A percentile compares a stretch with the other conserved stretches of the same genome.
phyloP scores from a whole-genome alignment of 1,140 invertebrate genomes.

The Bombus sylvicola region DNA sequence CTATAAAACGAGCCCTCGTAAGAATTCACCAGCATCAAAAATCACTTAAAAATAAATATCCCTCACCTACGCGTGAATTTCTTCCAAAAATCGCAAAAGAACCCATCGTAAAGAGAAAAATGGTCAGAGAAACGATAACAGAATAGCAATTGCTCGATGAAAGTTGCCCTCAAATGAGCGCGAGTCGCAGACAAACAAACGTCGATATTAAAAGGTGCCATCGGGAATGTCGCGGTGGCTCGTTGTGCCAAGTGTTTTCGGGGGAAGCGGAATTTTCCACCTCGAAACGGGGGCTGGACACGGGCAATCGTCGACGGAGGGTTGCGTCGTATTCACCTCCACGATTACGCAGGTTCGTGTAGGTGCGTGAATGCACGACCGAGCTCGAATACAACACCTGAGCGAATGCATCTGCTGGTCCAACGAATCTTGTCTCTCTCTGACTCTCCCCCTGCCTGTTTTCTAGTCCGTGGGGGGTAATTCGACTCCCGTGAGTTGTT shows the following conservation, averaged over 20 bases:
- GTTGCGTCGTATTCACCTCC: background rate
- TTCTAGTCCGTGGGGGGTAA: constrained; percentile 22
- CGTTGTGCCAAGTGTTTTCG: background rate
- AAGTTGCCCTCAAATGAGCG: background rate
- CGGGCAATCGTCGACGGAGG: constrained; percentile 38
- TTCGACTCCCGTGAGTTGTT: constrained; percentile 49
- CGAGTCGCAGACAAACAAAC: background rate
- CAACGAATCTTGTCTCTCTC: constrained; percentile 8
- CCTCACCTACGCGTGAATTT: too few species aligned
- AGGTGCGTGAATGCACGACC: constrained; percentile 43
- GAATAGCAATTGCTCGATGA: background rate
- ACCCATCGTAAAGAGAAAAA: background rate
- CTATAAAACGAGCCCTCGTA: too few species aligned
- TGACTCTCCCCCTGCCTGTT: background rate
- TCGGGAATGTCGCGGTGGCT: background rate
- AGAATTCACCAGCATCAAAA: background rate
- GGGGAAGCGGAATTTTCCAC: constrained; percentile 16
- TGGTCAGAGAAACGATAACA: accelerated
- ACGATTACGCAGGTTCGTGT: constrained; percentile 16
- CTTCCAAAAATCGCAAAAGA: background rate
- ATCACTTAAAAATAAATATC: background rate
- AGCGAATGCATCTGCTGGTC: constrained; percentile 58
- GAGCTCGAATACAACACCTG: constrained; percentile 64
- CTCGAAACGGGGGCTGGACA: constrained; percentile 41
- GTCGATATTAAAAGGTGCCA: background rate